Conservation (phyloP, 1,140 invertebrate genomes). For the Mycetomoellerius zeteki region DNA sequence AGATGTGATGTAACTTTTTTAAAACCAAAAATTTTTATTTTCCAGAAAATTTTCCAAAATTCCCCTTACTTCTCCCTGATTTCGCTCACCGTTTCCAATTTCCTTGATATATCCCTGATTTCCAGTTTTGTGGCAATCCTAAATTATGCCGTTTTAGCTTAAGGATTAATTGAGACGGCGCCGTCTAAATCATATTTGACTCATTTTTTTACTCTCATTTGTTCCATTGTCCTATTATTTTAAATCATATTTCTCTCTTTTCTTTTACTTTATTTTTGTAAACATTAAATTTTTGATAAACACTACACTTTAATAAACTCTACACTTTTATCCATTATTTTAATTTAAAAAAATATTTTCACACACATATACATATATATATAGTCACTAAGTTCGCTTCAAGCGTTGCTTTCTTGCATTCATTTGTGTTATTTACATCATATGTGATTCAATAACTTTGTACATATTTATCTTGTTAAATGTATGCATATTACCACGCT, state of each 20-base stretch:
- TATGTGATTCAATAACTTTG: neutral
- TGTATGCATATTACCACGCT: neutral
- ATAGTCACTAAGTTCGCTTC: neutral
- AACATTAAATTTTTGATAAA: neutral
- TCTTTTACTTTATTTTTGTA: neutral
- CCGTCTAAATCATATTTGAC: neutral
- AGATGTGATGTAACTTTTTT: too few relatives aligned
- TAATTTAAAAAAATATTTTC: constrained; percentile 17
- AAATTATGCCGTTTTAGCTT: neutral
- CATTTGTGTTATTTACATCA: neutral
- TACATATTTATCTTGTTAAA: neutral
- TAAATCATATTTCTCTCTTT: neutral
- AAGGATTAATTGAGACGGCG: neutral
- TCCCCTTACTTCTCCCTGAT: too few relatives aligned
- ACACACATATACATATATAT: too few relatives aligned
- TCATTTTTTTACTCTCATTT: too few relatives aligned
- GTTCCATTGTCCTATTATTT: too few relatives aligned
- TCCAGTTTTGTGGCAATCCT: too few relatives aligned
- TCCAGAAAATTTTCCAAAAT: too few relatives aligned
- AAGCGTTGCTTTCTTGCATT: neutral
- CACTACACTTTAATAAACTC: neutral
- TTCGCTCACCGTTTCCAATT: too few relatives aligned
- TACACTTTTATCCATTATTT: neutral
- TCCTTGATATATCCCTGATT: too few relatives aligned
- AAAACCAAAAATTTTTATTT: too few relatives aligned